A percentile compares a stretch with the other conserved stretches of the same genome.
Evolutionary conservation across 2,888 invertebrate genomes (phyloP).

Genomic region (Rotaria magnacalcarata): DNA sequence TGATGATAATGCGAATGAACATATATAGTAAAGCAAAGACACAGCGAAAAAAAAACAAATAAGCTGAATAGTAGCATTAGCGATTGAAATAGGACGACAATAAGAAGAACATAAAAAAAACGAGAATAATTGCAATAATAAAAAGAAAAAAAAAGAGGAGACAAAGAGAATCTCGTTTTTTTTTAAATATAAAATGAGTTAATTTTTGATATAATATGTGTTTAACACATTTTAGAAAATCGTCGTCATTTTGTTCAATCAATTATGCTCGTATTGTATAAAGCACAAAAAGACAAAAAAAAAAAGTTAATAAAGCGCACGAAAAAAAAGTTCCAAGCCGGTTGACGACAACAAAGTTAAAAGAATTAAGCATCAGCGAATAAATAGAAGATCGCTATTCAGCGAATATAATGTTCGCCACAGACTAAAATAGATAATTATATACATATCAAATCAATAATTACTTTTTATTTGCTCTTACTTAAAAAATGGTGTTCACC

Average conservation of each 20-base stretch:
- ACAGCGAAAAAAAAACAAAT: not conserved
- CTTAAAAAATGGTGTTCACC: not conserved
- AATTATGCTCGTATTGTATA: not conserved
- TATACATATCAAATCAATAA: not conserved
- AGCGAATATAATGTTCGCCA: not conserved
- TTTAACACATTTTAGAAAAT: not conserved
- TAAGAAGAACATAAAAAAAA: not conserved
- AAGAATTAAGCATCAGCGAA: not conserved
- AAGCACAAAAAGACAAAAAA: not conserved
- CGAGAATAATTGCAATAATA: not conserved
- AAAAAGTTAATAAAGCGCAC: not conserved
- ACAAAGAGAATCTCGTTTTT: not conserved
- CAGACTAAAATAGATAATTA: not conserved
- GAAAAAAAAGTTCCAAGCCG: not conserved
- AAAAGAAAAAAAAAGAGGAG: not conserved
- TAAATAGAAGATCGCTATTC: not conserved
- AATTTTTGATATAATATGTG: not conserved
- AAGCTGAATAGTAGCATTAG: not conserved
- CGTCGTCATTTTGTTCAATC: not conserved
- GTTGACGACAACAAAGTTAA: not conserved
- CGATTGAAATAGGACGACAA: not conserved
- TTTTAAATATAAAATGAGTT: not conserved
- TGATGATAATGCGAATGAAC: constrained; percentile 26
- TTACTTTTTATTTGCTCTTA: not conserved
- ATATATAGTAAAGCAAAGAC: constrained; percentile 18